phyloP scores from a whole-genome alignment of 2,113 vertebrate species.

The Ochotona curzoniae region DNA sequence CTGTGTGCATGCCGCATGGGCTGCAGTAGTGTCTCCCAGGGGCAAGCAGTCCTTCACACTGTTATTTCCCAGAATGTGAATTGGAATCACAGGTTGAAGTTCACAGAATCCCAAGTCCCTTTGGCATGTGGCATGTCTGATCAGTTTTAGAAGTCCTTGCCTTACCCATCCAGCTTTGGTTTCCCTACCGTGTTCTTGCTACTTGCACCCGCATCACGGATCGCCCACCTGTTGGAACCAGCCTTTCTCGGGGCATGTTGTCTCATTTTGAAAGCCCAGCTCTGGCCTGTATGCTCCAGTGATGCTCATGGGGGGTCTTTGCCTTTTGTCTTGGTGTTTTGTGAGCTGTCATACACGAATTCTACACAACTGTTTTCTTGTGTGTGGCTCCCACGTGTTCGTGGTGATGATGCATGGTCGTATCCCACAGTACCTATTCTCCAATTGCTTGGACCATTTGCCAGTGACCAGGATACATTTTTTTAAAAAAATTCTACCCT shows the following conservation, averaged over 20 bases:
- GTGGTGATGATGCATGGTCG: no score
- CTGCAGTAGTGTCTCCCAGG: neutral
- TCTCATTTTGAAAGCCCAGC: neutral
- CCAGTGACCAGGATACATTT: neutral
- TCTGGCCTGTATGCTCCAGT: neutral
- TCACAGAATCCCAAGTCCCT: neutral
- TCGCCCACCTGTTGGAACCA: neutral
- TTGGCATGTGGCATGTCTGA: neutral
- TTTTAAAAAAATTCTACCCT: neutral
- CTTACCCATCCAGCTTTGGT: neutral
- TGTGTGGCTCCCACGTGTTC: neutral
- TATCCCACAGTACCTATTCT: neutral
- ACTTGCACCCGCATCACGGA: neutral
- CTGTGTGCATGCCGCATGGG: neutral
- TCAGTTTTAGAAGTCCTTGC: neutral
- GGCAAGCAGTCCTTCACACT: neutral
- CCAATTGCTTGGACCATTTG: neutral
- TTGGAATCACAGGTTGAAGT: neutral
- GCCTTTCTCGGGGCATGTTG: neutral
- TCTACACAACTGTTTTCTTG: neutral
- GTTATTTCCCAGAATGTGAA: conserved; percentile 23
- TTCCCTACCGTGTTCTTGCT: neutral
- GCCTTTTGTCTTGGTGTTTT: neutral
- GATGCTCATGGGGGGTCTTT: neutral
- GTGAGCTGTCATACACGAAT: neutral